Conservation (phyloP, 2,113 vertebrate genomes). For the Phalacrocorax pelagicus region DNA sequence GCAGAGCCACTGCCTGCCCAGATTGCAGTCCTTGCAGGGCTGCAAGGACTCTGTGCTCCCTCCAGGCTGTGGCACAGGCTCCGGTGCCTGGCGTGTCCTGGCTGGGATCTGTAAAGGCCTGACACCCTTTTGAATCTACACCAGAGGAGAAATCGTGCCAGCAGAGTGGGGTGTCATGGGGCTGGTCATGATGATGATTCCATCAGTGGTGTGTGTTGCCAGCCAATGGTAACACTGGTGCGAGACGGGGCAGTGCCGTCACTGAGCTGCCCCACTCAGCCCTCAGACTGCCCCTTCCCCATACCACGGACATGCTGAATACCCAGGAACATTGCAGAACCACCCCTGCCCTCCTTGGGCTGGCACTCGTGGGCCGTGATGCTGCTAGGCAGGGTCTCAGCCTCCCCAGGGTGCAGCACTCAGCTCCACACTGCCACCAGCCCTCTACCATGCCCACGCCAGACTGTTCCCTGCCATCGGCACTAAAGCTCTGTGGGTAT, state of each 20-base stretch:
- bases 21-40: rapidly evolving
- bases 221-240: neutral
- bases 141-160: neutral
- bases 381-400: neutral
- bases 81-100: neutral
- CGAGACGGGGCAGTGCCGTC: neutral
- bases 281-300: neutral
- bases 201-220: neutral
- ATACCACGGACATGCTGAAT: neutral
- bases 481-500: neutral
- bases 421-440: neutral
- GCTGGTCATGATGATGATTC: neutral
- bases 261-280: neutral
- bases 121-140: neutral
- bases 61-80: neutral
- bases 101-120: neutral
- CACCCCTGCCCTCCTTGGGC: neutral
- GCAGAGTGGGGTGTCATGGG: neutral
- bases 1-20: neutral
- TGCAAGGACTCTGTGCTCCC: neutral
- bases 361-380: rapidly evolving
- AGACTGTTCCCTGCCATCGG: neutral
- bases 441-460: neutral
- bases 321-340: neutral
- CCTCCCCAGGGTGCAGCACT: neutral